Percentiles rank a stretch among this genome's conserved stretches.
Evolutionary conservation across 2,888 invertebrate species (phyloP).

Genomic region (Clistopyga incitator): DNA sequence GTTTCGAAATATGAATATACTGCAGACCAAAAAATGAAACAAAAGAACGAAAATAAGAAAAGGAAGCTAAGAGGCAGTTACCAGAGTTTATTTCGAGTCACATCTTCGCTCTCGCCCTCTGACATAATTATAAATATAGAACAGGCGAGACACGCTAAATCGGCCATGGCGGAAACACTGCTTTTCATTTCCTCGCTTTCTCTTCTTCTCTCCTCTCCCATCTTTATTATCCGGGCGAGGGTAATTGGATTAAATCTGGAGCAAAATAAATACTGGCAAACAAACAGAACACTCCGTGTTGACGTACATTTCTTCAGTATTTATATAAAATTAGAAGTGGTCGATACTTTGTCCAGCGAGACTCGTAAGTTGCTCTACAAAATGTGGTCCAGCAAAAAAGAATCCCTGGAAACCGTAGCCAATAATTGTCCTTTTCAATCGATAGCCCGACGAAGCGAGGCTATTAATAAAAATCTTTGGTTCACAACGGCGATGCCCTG

Average conservation of each 20-base stretch:
- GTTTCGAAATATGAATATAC: constrained; percentile 41
- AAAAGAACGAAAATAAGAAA: constrained; percentile 33
- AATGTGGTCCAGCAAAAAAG: neutral
- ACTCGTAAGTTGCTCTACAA: neutral
- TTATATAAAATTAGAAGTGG: neutral
- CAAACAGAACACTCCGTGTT: neutral
- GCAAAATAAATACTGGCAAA: constrained; percentile 7
- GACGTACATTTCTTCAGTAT: neutral
- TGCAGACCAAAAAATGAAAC: constrained; percentile 25
- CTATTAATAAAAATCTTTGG: constrained; percentile 32
- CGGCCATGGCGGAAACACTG: constrained; percentile 69
- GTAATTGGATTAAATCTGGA: constrained; percentile 58
- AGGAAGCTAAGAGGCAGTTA: constrained; percentile 37
- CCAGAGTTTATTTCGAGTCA: constrained; percentile 62
- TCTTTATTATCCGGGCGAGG: constrained; percentile 41
- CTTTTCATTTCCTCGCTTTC: constrained; percentile 58
- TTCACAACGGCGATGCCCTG: constrained; percentile 58
- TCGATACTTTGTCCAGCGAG: constrained; percentile 1
- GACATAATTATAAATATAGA: constrained; percentile 82
- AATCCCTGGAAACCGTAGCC: neutral
- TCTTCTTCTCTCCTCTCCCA: constrained; percentile 29
- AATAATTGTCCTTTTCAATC: constrained; percentile 13
- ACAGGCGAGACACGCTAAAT: constrained; percentile 76
- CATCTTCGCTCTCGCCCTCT: constrained; percentile 73
- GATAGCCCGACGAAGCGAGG: constrained; percentile 1